Evolutionary conservation across 2,113 vertebrate species (phyloP).

Genomic region (Sinocyclocheilus anophthalmus): DNA sequence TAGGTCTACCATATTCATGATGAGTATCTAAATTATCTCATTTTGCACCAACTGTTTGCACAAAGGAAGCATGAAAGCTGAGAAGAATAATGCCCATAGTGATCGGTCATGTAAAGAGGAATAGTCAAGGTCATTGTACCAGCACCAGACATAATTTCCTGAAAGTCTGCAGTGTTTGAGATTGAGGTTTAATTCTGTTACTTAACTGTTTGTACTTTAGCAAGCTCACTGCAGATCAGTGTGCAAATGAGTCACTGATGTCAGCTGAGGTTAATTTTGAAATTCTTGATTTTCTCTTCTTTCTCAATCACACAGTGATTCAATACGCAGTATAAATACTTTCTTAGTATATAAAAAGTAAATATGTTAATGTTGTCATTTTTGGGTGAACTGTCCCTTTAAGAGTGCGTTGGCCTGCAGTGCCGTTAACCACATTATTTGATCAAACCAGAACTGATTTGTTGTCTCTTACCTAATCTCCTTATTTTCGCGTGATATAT

Average conservation of each 20-base stretch:
- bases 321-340: not conserved
- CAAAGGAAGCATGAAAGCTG: not conserved
- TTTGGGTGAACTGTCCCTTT: not conserved
- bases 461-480: not conserved
- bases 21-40: not conserved
- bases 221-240: not conserved
- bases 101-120: not conserved
- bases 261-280: not conserved
- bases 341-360: not conserved
- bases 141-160: not conserved
- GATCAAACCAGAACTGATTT: not conserved
- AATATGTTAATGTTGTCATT: not conserved
- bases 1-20: not conserved
- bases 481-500: not conserved
- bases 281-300: not conserved
- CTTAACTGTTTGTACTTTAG: not conserved
- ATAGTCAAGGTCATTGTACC: conserved; percentile 8
- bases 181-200: not conserved
- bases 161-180: not conserved
- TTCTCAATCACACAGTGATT: not conserved
- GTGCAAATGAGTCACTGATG: not conserved
- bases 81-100: not conserved
- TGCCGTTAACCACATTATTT: not conserved
- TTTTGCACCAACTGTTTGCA: not conserved
- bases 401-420: not conserved